These are phyloP conservation scores for Tupaia tana DNA, from an alignment of 2,113 vertebrate species.

Conservation along the genomic window DNA sequence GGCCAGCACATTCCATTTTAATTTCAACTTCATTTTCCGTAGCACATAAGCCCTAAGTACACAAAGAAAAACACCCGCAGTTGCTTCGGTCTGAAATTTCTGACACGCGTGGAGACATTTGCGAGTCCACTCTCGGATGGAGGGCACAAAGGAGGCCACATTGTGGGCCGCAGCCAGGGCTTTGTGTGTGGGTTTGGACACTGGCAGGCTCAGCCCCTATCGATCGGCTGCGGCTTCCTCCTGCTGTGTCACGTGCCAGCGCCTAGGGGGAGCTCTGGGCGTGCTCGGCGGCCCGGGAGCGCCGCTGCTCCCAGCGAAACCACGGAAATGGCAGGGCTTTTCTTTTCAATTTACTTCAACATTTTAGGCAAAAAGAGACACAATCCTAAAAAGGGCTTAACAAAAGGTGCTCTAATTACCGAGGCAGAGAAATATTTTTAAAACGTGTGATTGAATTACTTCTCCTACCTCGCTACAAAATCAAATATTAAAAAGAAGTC, in stretches of 20 bases:
- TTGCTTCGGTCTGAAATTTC: neutral
- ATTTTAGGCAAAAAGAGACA: slow-evolving; percentile 35
- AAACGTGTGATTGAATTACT: slow-evolving; percentile 38
- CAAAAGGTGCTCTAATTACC: slow-evolving; percentile 2
- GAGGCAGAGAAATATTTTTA: slow-evolving; percentile 31
- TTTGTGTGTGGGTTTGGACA: slow-evolving; percentile 7
- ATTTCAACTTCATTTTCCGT: neutral
- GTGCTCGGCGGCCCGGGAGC: slow-evolving; percentile 1
- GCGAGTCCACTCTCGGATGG: accelerated
- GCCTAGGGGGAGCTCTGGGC: slow-evolving; percentile 88
- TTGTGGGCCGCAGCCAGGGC: neutral
- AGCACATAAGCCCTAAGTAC: neutral
- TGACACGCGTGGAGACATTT: neutral
- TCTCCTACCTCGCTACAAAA: slow-evolving; percentile 34
- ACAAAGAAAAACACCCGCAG: neutral
- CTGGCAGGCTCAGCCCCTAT: neutral
- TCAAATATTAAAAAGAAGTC: neutral
- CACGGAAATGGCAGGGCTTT: neutral
- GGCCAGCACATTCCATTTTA: neutral
- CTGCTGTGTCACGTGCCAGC: slow-evolving; percentile 78
- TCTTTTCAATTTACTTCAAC: slow-evolving; percentile 26
- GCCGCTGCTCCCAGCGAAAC: neutral
- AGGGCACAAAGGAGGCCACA: neutral
- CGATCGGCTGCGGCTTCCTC: slow-evolving; percentile 4
- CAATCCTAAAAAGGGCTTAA: slow-evolving; percentile 13